Percentiles rank a stretch among this genome's conserved stretches.
Conservation (phyloP, 2,888 invertebrate species). For the Chaetogeoica ovagalla region DNA sequence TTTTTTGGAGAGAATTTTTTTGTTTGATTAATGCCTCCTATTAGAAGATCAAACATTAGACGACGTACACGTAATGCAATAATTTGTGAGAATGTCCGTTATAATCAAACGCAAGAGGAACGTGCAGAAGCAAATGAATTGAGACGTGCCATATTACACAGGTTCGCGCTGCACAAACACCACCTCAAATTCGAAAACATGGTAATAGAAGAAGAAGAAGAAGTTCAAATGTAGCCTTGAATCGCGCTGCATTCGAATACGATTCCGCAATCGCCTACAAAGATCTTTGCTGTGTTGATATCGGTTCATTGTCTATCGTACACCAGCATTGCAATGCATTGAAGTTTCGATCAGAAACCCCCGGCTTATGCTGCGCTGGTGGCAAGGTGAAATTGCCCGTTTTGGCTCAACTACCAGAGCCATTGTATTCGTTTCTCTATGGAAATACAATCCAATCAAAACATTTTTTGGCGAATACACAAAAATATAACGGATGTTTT, state of each 20-base stretch:
- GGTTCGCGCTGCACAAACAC: not conserved
- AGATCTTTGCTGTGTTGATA: conserved; percentile 17
- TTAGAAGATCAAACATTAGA: too few species aligned
- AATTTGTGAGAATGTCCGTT: conserved; percentile 5
- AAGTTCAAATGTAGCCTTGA: conserved; percentile 11
- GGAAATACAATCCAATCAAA: conserved; percentile 15
- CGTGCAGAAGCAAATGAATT: too few species aligned
- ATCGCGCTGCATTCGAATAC: conserved; percentile 22
- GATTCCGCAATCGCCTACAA: conserved; percentile 27
- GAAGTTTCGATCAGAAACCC: conserved; percentile 6
- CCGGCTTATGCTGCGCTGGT: conserved; percentile 11
- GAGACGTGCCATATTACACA: not conserved
- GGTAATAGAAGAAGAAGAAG: not conserved
- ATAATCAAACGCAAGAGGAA: conserved; percentile 12
- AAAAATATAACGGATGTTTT: conserved; percentile 6
- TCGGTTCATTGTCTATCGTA: conserved; percentile 8
- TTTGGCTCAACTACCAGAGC: not conserved
- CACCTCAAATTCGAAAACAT: conserved; percentile 18
- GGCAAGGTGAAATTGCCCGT: conserved; percentile 10
- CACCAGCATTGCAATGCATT: conserved; percentile 8
- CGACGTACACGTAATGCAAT: too few species aligned
- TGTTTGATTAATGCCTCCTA: too few species aligned
- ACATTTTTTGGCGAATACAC: not conserved
- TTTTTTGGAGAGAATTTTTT: too few species aligned
- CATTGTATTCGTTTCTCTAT: conserved; percentile 16